Conservation (phyloP, 2,888 invertebrate species). For the Ferdinandea cuprea region DNA sequence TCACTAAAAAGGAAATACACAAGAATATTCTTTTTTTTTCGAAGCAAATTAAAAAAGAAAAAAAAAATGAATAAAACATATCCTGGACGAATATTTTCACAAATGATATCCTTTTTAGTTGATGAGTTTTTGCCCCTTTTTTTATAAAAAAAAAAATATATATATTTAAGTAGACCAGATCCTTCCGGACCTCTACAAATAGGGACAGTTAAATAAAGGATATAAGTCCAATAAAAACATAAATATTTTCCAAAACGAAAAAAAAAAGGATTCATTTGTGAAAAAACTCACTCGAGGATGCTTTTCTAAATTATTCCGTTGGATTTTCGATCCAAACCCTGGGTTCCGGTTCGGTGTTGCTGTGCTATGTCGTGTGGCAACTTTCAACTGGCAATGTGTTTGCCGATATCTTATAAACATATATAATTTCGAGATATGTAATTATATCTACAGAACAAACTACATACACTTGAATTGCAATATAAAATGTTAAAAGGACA, state of each 20-base stretch:
- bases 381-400: constrained; percentile 17
- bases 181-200: constrained; percentile 47
- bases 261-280: constrained; percentile 58
- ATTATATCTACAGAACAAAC: background rate
- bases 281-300: constrained; percentile 45
- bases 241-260: constrained; percentile 30
- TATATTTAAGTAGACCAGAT: constrained; percentile 34
- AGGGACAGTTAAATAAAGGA: constrained; percentile 42
- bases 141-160: constrained; percentile 2
- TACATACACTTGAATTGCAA: constrained; percentile 22
- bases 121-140: constrained; percentile 60
- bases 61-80: constrained; percentile 17
- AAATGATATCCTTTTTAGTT: constrained; percentile 66
- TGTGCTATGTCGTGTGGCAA: constrained; percentile 17
- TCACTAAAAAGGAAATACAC: constrained; percentile 19
- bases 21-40: too few species aligned
- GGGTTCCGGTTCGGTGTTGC: constrained; percentile 32
- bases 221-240: constrained; percentile 7
- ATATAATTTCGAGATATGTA: too few species aligned
- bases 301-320: constrained; percentile 58
- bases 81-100: constrained; percentile 40
- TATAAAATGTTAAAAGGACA: constrained; percentile 18
- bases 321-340: constrained; percentile 47
- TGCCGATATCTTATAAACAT: too few species aligned
- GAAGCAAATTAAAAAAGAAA: constrained; percentile 23